Conservation (phyloP, 2,113 vertebrate genomes). For the Gallinago media region DNA sequence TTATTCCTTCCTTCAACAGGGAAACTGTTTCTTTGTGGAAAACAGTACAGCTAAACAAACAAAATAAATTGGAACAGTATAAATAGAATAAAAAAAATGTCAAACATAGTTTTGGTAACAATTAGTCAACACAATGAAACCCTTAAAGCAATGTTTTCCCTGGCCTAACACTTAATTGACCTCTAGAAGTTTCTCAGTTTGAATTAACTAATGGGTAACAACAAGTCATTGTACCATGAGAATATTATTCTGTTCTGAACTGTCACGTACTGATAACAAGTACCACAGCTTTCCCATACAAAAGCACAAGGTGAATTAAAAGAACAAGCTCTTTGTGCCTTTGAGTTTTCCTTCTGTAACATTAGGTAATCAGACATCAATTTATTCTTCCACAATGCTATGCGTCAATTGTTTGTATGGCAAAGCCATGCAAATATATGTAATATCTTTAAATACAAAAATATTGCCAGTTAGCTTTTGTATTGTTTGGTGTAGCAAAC, state of each 20-base stretch:
- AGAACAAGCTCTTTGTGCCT: neutral
- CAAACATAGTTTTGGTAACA: neutral
- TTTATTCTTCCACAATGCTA: neutral
- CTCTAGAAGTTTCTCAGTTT: neutral
- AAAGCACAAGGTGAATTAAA: neutral
- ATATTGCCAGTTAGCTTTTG: too few relatives aligned
- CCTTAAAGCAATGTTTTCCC: neutral
- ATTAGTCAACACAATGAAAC: neutral
- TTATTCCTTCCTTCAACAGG: neutral
- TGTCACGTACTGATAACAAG: neutral
- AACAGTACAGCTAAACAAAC: neutral
- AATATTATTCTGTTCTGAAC: neutral
- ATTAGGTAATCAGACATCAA: slow-evolving; percentile 1
- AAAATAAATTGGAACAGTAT: neutral
- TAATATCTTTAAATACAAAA: too few relatives aligned
- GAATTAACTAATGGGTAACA: neutral
- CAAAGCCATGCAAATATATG: too few relatives aligned
- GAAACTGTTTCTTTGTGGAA: neutral
- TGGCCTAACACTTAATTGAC: neutral
- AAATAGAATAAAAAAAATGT: neutral
- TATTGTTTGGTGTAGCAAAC: neutral
- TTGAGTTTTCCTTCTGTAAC: neutral
- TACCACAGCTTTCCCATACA: neutral
- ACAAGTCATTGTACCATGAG: neutral
- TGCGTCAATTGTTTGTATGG: neutral